Evolutionary conservation across 2,888 invertebrate species (phyloP), one percentile per base, ranked within the genome.

Genomic region (Ceramica pisi): DNA sequence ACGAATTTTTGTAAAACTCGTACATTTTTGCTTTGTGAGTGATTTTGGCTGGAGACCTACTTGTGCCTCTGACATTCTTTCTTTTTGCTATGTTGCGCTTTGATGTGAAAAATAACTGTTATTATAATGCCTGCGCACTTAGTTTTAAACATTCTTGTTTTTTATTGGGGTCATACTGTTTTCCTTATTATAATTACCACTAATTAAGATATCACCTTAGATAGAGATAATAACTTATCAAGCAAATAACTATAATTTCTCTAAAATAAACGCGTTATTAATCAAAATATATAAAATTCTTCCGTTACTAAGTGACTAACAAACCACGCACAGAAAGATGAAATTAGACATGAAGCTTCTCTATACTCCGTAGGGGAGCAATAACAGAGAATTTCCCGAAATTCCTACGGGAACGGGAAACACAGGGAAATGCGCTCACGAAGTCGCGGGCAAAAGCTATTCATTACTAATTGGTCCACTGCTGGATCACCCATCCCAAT

Each of bases 1-100:
- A 21, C 21, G 41, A 21, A 10, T 67, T 73, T 73, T 67, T 62
- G 59, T 55, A 10, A 60, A 67, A 55, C 23, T 56, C 67, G 51
- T 35, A 67, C 50, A 79, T 77, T 79, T 79, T 79, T 64, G 67
- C 74, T 77, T 77, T 77, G 77, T 67, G 19, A 60, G 51, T 35
- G 55, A 56, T 64, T 67, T 67, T 60, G 62, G 63, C 21, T 35
- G 7, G 14, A 12, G 8, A 31, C 14, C 59, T 51, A 55, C 46
- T 67, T 53, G 23, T n/a, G 51, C 19, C 35, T 31, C 46, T 19
- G 79, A 67, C 67, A 73, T 77, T 79, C 80, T 46, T 16, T 65
- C 14, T 46, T 46, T 64, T 62, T n/a, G 53, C 50, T 7, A 35
- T 53, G 59, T 16, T 55, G 59, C 12, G 46, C 55, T 73, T 79